These are phyloP conservation scores for Passerina amoena DNA, from an alignment of 2,113 vertebrate genomes.

Conservation along the genomic window DNA sequence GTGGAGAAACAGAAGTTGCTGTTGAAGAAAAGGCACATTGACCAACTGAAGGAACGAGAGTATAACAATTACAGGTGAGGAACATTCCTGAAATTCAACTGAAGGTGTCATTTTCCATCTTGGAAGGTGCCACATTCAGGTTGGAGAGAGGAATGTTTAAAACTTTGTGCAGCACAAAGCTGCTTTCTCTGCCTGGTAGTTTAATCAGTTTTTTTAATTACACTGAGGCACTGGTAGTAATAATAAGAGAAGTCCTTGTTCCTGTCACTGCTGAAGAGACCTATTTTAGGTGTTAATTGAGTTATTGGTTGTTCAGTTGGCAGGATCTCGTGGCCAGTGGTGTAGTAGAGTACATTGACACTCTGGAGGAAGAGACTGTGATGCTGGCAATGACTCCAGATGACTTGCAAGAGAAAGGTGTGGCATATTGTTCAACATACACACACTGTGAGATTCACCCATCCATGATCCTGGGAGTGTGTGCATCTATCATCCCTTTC, in stretches of 20 bases:
- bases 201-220: not conserved
- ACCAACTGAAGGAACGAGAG: constrained; percentile 95
- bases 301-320: constrained; percentile 79
- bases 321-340: constrained; percentile 97
- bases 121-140: not conserved
- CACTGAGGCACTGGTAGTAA: not conserved
- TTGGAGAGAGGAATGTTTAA: not conserved
- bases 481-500: constrained; percentile 97
- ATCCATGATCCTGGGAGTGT: constrained; percentile 98
- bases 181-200: not conserved
- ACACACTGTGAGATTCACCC: constrained; percentile 98
- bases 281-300: not conserved
- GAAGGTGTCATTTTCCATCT: not conserved
- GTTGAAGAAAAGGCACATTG: constrained; percentile 95
- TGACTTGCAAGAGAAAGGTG: constrained; percentile 97
- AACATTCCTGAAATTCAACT: not conserved
- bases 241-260: not conserved
- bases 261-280: not conserved
- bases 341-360: constrained; percentile 97
- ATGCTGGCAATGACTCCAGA: constrained; percentile 99
- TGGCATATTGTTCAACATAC: constrained; percentile 97
- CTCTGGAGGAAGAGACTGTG: constrained; percentile 95
- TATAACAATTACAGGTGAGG: constrained; percentile 98
- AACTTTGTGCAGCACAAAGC: not conserved
- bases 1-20: constrained; percentile 97